Evolutionary conservation across 2,888 invertebrate genomes (phyloP).

Genomic region (Heliconius ethilla): DNA sequence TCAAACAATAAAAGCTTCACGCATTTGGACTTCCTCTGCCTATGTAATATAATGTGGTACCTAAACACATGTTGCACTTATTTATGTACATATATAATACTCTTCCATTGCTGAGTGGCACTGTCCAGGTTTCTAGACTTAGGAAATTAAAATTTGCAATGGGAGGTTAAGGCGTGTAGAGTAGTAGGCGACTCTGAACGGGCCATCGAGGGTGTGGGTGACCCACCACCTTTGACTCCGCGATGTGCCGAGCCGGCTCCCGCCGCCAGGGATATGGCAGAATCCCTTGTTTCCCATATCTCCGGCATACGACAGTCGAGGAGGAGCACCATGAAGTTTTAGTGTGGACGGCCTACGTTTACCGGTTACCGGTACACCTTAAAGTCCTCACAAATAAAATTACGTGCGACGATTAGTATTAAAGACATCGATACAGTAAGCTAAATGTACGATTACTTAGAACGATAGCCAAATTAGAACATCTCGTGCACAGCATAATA

Average conservation of each 20-base stretch:
- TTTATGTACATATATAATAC: neutral
- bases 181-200: too few species aligned
- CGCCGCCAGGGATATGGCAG: fast-evolving
- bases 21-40: conserved; percentile 68
- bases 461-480: conserved; percentile 15
- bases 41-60: conserved; percentile 49
- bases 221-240: too few species aligned
- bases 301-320: too few species aligned
- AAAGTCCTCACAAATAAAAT: neutral
- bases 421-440: neutral
- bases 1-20: conserved; percentile 67
- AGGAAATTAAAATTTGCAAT: neutral
- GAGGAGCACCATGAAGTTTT: too few species aligned
- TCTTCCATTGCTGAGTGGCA: neutral
- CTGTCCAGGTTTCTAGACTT: neutral
- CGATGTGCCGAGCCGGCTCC: too few species aligned
- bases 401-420: neutral
- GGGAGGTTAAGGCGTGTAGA: neutral
- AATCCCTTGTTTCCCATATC: too few species aligned
- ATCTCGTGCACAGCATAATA: conserved; percentile 13
- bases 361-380: neutral
- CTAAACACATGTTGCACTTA: neutral
- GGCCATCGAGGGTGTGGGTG: too few species aligned
- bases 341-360: too few species aligned
- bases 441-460: neutral